Base-by-base conservation (phyloP, 2,113 vertebrate species). In the Alethe castanea region DNA sequence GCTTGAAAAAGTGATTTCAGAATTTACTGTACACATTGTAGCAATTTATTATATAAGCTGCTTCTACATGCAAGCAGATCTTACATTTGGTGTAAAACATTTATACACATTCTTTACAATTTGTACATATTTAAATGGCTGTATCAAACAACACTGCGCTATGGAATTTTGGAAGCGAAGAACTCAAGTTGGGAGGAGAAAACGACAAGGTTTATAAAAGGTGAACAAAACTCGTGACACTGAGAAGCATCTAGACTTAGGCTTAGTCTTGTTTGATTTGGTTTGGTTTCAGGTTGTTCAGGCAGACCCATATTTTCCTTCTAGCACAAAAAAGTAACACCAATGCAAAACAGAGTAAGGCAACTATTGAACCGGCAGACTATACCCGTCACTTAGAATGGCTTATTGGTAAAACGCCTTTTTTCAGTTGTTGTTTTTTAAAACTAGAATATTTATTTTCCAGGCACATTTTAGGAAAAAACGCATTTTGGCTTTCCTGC, bases 101-200 rank as follows among this genome's bases (percentile, higher is more conserved):
- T 98, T 98, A 97, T 98, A 98, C 97, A 98, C 95, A 98, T 96
- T 98, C 97, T 98, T 98, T 98, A 98, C 98, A 98, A 97, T 98
- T 97, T 98, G 97, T 98, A 98, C 98, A 98, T 97, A 98, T 98
- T 95, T 98, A 97, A 98, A 97, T 94, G 97, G 95, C 95, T 98
- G 90, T 97, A 98, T 97, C 96, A 97, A 98, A 98, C 97, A 97
- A 98, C 96, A 97, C 86, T 93, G 94, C 28, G 4, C 85, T 98
- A 94, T 76, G 94, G 97, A 97, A 97, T 97, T 97, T 96, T 94
- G 95, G 92, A 97, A 97, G 98, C 97, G 8, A 88, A 97, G 90
- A 96, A 96, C 96, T 96, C 91, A 81, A 86, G 93, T 42, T 95
- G 92, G 95, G 80, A 96, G 94, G 92, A 94, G 90, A 93, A 96